Evolutionary conservation across 2,888 invertebrate genomes (phyloP).

Genomic region (Zaprionus obscuricornis): DNA sequence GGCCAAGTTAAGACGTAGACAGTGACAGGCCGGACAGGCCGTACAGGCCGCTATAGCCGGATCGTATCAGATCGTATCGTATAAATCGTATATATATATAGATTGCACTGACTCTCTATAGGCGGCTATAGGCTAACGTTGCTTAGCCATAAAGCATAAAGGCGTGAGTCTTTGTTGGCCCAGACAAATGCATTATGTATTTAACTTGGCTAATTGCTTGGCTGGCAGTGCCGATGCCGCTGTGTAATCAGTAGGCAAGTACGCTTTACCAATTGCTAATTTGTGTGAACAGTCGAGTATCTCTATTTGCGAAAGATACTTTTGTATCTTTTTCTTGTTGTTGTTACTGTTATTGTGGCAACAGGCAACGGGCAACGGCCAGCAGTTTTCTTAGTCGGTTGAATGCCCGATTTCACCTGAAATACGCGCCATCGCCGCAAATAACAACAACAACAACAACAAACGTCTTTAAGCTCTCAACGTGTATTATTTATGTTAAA

Average conservation of each 20-base stretch:
- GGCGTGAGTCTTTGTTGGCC: slow-evolving; percentile 29
- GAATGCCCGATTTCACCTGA: slow-evolving; percentile 65
- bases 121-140: no score
- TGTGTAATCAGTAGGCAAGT: slow-evolving; percentile 55
- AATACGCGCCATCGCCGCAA: slow-evolving; percentile 51
- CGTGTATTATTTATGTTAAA: slow-evolving; percentile 32
- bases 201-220: slow-evolving; percentile 68
- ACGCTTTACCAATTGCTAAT: slow-evolving; percentile 66
- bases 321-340: no score
- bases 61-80: no score
- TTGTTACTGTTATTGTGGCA: no score
- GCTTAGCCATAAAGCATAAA: slow-evolving; percentile 13
- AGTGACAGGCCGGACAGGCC: slow-evolving; percentile 46
- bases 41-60: no score
- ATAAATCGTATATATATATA: no score
- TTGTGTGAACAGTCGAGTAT: slow-evolving; percentile 61
- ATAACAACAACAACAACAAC: slow-evolving; percentile 14
- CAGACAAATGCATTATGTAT: slow-evolving; percentile 65
- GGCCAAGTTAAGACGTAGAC: slow-evolving; percentile 53
- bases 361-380: background rate
- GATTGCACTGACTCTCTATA: no score
- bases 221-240: slow-evolving; percentile 25
- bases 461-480: slow-evolving; percentile 29
- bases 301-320: slow-evolving; percentile 59
- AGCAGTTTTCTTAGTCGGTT: slow-evolving; percentile 45